Base-by-base conservation (phyloP, 2,797 vertebrate species). In the Semaprochilodus insignis region DNA sequence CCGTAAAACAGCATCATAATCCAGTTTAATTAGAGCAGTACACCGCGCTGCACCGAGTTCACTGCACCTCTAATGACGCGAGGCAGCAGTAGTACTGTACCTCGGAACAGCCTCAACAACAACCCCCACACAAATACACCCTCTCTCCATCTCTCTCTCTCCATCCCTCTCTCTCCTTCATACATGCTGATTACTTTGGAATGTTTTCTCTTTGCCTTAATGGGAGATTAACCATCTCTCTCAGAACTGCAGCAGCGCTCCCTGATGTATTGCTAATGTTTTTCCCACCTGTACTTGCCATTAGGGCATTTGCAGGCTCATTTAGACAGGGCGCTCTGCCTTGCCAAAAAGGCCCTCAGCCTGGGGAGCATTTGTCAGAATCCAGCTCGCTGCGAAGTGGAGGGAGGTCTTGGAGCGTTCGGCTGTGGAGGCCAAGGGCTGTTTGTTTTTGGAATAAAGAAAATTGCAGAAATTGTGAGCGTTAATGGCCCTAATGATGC, bases 381-480 rank as follows among this genome's bases (percentile, higher is more conserved):
- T 65, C 70, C 86, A 90, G 84, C 89, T 85, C 76, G 70, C 71
- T 51, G 54, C 71, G 71, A 88, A 89, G 78, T 70, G 79, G 70
- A 85, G 51, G 69, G 83, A 83, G 82, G 89, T 88, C 90, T 90
- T 23, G 16, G 75, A 86, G 85, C 83, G 15, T 85, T 90, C 83
- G 81, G 71, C 79, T 78, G 83, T 86, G 82, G 86, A 91, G 86
- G 81, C 85, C 84, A 60, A 76, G 74, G 78, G 85, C 74, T 92
- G 84, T 94, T 94, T 93, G 77, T 87, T 91, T 92, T 88, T 87
- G 87, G 90, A 92, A 91, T 91, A 85, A 90, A 89, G 87, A 85
- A 84, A 92, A 91, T 91, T 86, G 86, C 90, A 54, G 81, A 81
- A 88, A 88, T 91, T 90, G 78, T 69, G 69, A 90, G 86, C 88